Evolutionary conservation across 2,888 invertebrate genomes (phyloP).

Genomic region (Urechis unicinctus): DNA sequence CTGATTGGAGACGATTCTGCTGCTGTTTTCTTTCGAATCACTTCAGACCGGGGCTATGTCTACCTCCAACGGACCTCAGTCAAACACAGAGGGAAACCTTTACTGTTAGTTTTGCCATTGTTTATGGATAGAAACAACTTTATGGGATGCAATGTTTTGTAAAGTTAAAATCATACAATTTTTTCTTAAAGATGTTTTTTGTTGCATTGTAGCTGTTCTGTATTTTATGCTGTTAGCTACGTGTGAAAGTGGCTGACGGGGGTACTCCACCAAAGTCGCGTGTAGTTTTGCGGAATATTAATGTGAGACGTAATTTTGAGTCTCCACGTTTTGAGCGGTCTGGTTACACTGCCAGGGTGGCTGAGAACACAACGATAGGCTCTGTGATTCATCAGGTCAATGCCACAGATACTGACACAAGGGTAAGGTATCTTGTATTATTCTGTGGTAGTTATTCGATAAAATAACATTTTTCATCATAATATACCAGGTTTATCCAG

Average conservation of each 20-base stretch:
- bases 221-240: constrained; percentile 49
- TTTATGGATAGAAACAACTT: too few relatives aligned
- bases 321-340: constrained; percentile 22
- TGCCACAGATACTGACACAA: constrained; percentile 29
- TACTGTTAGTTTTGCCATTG: too few relatives aligned
- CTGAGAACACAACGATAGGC: constrained; percentile 19
- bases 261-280: constrained; percentile 59
- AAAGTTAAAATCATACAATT: too few relatives aligned
- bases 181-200: too few relatives aligned
- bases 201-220: not conserved
- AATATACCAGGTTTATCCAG: too few relatives aligned
- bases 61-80: constrained; percentile 10
- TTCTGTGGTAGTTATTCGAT: too few relatives aligned
- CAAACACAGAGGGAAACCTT: constrained; percentile 11
- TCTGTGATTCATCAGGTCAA: constrained; percentile 20
- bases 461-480: too few relatives aligned
- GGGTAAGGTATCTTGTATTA: too few relatives aligned
- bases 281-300: constrained; percentile 25
- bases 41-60: constrained; percentile 19
- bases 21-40: constrained; percentile 28
- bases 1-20: constrained; percentile 35
- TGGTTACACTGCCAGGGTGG: constrained; percentile 11
- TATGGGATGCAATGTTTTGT: too few relatives aligned
- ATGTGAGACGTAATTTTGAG: constrained; percentile 32
- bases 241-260: constrained; percentile 72